Conservation (phyloP, 1,140 invertebrate species). For the Pteromalus puparum region DNA sequence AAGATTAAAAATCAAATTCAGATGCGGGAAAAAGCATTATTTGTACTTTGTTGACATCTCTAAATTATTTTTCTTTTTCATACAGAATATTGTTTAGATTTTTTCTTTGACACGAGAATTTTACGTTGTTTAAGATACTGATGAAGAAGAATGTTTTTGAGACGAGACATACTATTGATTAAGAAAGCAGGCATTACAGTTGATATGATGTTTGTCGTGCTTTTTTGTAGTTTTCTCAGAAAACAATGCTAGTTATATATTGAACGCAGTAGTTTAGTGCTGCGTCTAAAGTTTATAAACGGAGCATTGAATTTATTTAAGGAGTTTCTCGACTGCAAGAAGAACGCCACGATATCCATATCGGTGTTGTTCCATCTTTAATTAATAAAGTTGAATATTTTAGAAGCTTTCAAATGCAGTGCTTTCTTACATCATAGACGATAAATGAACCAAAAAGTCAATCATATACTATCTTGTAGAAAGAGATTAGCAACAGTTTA, state of each 20-base stretch:
- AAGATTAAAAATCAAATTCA: slow-evolving; percentile 29
- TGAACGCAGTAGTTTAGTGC: not conserved
- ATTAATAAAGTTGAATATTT: slow-evolving; percentile 4
- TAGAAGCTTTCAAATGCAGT: slow-evolving; percentile 1
- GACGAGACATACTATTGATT: slow-evolving; percentile 7
- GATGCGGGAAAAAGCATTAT: not conserved
- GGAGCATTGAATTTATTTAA: slow-evolving; percentile 6
- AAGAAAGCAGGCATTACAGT: not conserved
- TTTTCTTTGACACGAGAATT: not conserved
- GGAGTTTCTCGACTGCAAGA: not conserved
- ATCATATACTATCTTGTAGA: not conserved
- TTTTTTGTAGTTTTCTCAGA: not conserved
- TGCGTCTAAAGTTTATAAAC: slow-evolving; percentile 20
- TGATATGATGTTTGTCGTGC: slow-evolving; percentile 18
- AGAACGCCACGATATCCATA: not conserved
- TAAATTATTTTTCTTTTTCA: slow-evolving; percentile 32
- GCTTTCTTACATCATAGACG: slow-evolving; percentile 3
- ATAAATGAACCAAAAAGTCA: not conserved
- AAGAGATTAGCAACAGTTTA: not conserved
- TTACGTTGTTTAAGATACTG: not conserved
- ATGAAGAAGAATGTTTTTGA: slow-evolving; percentile 22
- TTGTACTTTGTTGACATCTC: slow-evolving; percentile 12
- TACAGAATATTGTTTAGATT: not conserved
- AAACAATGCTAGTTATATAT: slow-evolving; percentile 36
- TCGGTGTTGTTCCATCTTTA: not conserved